Conservation (phyloP, 1,140 invertebrate genomes). For the Achroia grisella region DNA sequence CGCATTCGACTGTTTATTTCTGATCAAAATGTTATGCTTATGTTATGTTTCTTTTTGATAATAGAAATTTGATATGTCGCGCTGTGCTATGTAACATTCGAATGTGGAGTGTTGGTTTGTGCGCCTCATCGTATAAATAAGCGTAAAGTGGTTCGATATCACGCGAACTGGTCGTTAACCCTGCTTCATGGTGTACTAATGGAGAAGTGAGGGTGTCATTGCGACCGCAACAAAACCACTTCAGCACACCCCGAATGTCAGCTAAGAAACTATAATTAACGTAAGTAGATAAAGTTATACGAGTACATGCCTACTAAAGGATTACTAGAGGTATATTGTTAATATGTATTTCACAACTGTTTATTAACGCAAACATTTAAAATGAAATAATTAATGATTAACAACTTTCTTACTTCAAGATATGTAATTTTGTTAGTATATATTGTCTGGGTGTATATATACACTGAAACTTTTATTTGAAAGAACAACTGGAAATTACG, state of each 20-base stretch:
- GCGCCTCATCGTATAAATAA: conserved; percentile 63
- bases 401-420: no score
- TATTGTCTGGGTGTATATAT: no score
- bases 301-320: no score
- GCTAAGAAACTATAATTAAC: conserved; percentile 26
- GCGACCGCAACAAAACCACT: conserved; percentile 43
- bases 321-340: no score
- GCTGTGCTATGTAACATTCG: conserved; percentile 38
- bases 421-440: no score
- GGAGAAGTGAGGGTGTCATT: conserved; percentile 54
- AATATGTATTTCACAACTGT: no score
- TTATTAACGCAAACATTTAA: no score
- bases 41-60: conserved; percentile 28
- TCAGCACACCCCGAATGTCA: conserved; percentile 21
- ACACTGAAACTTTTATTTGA: no score
- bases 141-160: conserved; percentile 52
- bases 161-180: conserved; percentile 66
- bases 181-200: conserved; percentile 53
- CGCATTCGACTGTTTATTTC: no score
- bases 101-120: conserved; percentile 47
- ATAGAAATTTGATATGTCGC: conserved; percentile 63
- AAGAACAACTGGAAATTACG: no score
- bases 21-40: not conserved
- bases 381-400: no score
- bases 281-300: conserved; percentile 12